Evolutionary conservation across 2,888 invertebrate species (phyloP), one percentile per base, ranked within the genome.

Genomic region (Hylaea fasciaria): DNA sequence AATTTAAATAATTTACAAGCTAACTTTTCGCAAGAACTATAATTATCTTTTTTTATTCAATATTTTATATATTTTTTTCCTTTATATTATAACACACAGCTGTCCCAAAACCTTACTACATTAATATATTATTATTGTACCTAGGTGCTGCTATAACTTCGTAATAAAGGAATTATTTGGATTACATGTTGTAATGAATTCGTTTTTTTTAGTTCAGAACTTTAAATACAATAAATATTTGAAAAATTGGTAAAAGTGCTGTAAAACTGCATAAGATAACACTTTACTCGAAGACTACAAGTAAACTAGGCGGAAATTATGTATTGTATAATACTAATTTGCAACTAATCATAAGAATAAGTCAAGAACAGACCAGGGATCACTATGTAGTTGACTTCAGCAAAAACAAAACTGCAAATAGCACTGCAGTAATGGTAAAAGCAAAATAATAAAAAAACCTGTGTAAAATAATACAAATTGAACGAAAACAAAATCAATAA

Each of bases 101-200:
- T 56, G 29, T 57, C 50, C 45, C 16, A 59, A 53, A 65, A 47
- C 52, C 47, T 66, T 62, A 57, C n/a, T 17, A 48, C 4, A 12
- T 54, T 50, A 28, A 5, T 41, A 41, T 46, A 80, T n/a, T n/a
- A 39, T n/a, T 81, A 84, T 90, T 89, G 89, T 89, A 89, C 88
- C 86, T 85, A 87, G 87, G 87, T 89, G 89, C 86, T 80, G 71
- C 66, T 68, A 66, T 72, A 70, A 51, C 29, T 46, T 57, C 29
- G 9, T 49, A 2, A 11, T 41, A 14, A 51, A 43, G 5, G 11
- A 37, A 22, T 37, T 13, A 16, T 35, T 14, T 14, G 39, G 13
- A 9, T 32, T 39, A 22, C 17, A n/a, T 49, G n/a, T 13, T 9
- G 22, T 46, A 32, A 14, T 46, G 9, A 32, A 50, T 29, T 17